Base-by-base conservation (phyloP, 37 sponge, comb jelly and placozoan genomes). In the Diacarnus erythraeanus region DNA sequence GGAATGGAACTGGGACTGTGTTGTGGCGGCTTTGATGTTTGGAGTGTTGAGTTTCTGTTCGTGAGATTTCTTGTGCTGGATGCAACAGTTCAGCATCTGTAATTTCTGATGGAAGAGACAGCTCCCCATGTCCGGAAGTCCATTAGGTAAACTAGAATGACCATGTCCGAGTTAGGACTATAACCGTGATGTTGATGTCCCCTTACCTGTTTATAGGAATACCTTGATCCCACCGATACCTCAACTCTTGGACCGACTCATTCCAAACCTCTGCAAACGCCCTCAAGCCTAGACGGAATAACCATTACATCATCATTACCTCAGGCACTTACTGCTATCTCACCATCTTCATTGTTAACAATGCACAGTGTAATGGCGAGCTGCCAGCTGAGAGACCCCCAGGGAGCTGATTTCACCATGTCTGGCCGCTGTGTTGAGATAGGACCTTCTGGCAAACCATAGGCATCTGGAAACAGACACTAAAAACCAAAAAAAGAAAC, bases 1-100 rank as follows among this genome's bases (percentile, higher is more conserved):
- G 20, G 61, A 38, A 59, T 64, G 30, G 77, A 65, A 42, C 15
- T 0, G 8, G 8, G 57, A 30, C 6, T 2, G 4, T 2, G 29
- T 10, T 23, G 58, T 39, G n/a, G 69, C 12, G 61, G 73, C 3
- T 38, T 58, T 26, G 38, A 26, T 22, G 33, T 65, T 64, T 42
- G 78, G 67, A 29, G 79, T 79, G 30, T 67, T 30, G 23, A 54
- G 76, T 23, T 41, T 72, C 22, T 74, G 56, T 12, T 47, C 41
- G 38, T 79, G 66, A 3, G 10, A 20, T 3, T 77, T 43, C 75
- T 89, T 91, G 69, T 91, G 90, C 65, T 40, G 64, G 3, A 97
- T 94, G 69, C 95, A 97, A 36, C 91, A 88, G 74, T 97, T 91
- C 34, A 97, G 91, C 97, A 97, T 97, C 85, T 94, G 94, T n/a